Percentiles rank a stretch among this genome's conserved stretches.
These are phyloP conservation scores for Falco columbarius DNA, from an alignment of 2,797 vertebrate genomes.

Conservation along the genomic window DNA sequence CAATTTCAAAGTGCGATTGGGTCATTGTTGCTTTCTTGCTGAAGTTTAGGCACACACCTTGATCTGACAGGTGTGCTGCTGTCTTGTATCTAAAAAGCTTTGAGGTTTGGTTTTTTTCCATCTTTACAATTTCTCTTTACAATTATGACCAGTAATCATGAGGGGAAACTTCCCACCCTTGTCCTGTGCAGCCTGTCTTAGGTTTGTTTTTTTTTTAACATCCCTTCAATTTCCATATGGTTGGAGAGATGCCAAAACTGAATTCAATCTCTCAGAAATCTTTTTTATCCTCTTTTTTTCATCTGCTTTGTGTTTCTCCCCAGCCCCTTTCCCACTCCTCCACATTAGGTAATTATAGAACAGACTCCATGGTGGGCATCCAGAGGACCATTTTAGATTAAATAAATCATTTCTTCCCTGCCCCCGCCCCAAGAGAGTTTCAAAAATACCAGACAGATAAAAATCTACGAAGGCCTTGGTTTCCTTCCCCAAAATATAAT, in stretches of 20 bases:
- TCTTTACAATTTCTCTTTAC: too few species aligned
- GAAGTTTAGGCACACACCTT: background rate
- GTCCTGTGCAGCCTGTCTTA: background rate
- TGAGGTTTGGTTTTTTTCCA: too few species aligned
- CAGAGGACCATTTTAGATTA: background rate
- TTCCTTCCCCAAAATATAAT: background rate
- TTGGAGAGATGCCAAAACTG: slow-evolving; percentile 48
- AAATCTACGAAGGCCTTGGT: background rate
- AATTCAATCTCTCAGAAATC: slow-evolving; percentile 41
- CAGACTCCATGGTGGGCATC: background rate
- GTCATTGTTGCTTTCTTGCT: slow-evolving; percentile 11
- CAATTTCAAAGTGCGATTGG: background rate
- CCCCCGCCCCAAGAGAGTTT: background rate
- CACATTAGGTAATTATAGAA: slow-evolving; percentile 30
- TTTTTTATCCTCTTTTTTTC: slow-evolving; percentile 61
- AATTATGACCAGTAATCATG: background rate
- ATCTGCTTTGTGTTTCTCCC: slow-evolving; percentile 45
- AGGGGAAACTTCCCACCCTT: slow-evolving; percentile 1
- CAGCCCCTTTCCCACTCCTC: background rate
- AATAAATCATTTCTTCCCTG: background rate
- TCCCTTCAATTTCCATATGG: slow-evolving; percentile 50
- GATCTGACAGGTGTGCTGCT: slow-evolving; percentile 16
- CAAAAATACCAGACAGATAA: background rate
- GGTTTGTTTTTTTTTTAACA: slow-evolving; percentile 32
- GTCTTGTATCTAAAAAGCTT: background rate